Evolutionary conservation across 2,797 vertebrate genomes (phyloP).

Genomic region (Enteromius argenteus): DNA sequence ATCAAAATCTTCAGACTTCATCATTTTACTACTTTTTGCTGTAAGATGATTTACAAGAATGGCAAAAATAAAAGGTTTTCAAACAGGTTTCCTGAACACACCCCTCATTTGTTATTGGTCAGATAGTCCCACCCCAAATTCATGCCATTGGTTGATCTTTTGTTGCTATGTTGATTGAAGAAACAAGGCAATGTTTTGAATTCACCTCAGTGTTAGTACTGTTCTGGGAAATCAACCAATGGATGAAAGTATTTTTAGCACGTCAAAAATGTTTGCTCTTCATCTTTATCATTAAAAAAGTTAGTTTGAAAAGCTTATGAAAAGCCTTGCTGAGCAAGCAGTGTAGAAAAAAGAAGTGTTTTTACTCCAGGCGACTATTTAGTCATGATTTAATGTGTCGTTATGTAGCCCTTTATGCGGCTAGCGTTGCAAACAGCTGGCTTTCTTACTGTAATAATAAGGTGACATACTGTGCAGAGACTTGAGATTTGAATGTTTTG

Average conservation of each 20-base stretch:
- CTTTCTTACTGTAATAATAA: constrained; percentile 22
- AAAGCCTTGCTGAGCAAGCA: neutral
- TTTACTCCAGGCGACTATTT: constrained; percentile 3
- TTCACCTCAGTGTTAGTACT: neutral
- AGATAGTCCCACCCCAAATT: neutral
- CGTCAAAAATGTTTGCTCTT: neutral
- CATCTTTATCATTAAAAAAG: neutral
- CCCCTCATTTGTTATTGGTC: neutral
- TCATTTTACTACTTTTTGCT: neutral
- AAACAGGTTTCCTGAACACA: neutral
- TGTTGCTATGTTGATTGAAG: neutral
- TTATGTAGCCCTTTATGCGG: neutral
- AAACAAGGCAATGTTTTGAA: neutral
- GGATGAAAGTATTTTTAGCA: neutral
- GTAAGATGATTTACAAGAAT: neutral
- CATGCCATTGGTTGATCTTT: neutral
- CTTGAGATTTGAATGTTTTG: neutral
- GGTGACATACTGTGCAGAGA: constrained; percentile 27
- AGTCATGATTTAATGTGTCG: constrained; percentile 13
- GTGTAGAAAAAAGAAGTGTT: neutral
- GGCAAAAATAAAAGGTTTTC: neutral
- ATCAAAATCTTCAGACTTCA: neutral
- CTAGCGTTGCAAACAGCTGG: constrained; percentile 13
- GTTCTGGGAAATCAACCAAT: neutral
- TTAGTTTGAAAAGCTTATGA: neutral